Percentiles rank a stretch among this genome's conserved stretches.
These are phyloP conservation scores for Allacma fusca DNA, from an alignment of 2,888 invertebrate genomes.

Conservation along the genomic window DNA sequence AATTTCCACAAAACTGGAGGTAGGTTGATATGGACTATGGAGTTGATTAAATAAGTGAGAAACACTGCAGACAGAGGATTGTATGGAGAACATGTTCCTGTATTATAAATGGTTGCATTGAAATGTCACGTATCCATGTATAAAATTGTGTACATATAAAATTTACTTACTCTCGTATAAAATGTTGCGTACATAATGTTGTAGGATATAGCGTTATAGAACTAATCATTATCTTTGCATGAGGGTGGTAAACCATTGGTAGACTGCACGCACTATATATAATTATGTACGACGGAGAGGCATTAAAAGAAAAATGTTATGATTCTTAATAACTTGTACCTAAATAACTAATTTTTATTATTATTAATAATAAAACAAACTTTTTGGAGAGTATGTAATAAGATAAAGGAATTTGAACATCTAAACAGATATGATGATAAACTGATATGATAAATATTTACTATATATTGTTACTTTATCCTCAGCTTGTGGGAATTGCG, in stretches of 20 bases:
- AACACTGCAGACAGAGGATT: neutral
- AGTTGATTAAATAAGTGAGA: too few relatives aligned
- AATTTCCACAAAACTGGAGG: too few relatives aligned
- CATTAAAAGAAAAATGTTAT: conserved; percentile 20
- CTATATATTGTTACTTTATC: conserved; percentile 8
- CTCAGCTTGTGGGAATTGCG: conserved; percentile 5
- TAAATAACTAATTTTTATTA: conserved; percentile 21
- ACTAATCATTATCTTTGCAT: conserved; percentile 13
- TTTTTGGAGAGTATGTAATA: conserved; percentile 16
- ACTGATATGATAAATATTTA: conserved; percentile 6
- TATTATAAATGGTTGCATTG: conserved; percentile 7
- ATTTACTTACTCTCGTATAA: conserved; percentile 19
- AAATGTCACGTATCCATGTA: conserved; percentile 31
- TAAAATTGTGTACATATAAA: conserved; percentile 31
- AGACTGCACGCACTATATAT: conserved; percentile 23
- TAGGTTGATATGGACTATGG: too few relatives aligned
- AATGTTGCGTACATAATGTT: conserved; percentile 21
- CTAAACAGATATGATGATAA: neutral
- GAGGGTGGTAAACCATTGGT: conserved; percentile 18
- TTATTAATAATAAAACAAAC: conserved; percentile 9
- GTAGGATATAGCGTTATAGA: neutral
- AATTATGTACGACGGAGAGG: conserved; percentile 14
- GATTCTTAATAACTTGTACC: conserved; percentile 38
- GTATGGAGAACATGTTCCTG: conserved; percentile 18
- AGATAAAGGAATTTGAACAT: conserved; percentile 2